Conservation (phyloP, 2,113 vertebrate genomes). For the Tragelaphus imberbis region DNA sequence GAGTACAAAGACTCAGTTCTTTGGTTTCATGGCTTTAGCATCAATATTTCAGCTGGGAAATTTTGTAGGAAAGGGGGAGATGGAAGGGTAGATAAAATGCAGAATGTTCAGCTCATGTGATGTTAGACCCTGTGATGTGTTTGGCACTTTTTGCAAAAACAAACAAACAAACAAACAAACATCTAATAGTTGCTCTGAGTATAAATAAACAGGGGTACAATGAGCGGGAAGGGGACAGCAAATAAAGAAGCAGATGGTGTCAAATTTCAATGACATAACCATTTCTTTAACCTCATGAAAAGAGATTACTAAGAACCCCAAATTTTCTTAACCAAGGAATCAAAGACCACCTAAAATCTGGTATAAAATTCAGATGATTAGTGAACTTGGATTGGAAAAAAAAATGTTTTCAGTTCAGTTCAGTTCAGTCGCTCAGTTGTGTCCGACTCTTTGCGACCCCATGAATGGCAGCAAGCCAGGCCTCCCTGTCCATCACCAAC, state of each 20-base stretch:
- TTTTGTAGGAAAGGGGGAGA: not conserved
- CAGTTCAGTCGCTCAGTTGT: too few species aligned
- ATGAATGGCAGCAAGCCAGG: too few species aligned
- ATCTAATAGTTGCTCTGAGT: not conserved
- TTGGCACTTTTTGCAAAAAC: not conserved
- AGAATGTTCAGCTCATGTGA: not conserved
- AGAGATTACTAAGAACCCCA: not conserved
- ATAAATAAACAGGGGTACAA: not conserved
- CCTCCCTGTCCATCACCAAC: too few species aligned
- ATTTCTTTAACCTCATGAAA: not conserved
- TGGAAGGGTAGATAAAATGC: not conserved
- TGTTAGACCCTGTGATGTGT: not conserved
- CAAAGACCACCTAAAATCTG: not conserved
- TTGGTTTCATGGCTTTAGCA: not conserved
- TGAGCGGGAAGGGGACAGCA: not conserved
- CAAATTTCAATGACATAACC: not conserved
- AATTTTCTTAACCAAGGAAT: not conserved
- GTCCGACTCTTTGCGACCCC: too few species aligned
- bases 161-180: fast-evolving
- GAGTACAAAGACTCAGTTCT: not conserved
- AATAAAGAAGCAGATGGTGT: not conserved
- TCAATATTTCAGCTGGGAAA: not conserved
- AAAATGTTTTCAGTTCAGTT: too few species aligned
- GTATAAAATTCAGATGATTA: not conserved
- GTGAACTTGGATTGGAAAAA: not conserved